These are phyloP conservation scores for Pachyuromys duprasi DNA, from an alignment of 2,797 vertebrate species.

Conservation along the genomic window DNA sequence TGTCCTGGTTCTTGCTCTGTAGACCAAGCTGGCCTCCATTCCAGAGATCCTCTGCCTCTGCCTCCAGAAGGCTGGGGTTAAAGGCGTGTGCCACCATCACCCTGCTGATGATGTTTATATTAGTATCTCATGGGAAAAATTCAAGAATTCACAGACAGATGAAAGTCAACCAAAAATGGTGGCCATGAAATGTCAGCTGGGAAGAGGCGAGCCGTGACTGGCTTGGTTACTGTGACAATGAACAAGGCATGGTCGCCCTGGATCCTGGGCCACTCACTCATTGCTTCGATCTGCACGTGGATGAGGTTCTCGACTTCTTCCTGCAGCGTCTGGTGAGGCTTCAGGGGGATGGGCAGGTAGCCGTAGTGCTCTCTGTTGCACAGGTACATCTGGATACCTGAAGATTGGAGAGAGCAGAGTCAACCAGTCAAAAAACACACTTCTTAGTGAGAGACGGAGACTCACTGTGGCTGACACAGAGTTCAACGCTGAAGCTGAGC, in stretches of 20 bases:
- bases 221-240: rapidly evolving
- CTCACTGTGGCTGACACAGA: not conserved
- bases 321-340: conserved; percentile 93
- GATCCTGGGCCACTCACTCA: conserved; percentile 91
- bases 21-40: not conserved
- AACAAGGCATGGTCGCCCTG: not conserved
- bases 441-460: not conserved
- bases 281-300: conserved; percentile 92
- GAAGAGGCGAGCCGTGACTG: not conserved
- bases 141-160: not conserved
- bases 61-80: not conserved
- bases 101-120: not conserved
- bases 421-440: not conserved
- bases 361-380: conserved; percentile 97
- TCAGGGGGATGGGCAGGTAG: conserved; percentile 95
- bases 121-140: not conserved
- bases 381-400: conserved; percentile 96
- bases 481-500: not conserved
- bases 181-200: not conserved
- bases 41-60: not conserved
- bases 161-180: not conserved
- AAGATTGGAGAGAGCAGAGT: conserved; percentile 54
- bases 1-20: not conserved
- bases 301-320: conserved; percentile 95
- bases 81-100: not conserved